phyloP scores from a whole-genome alignment of 2,888 invertebrate species.

The Platerodrilus igneus region DNA sequence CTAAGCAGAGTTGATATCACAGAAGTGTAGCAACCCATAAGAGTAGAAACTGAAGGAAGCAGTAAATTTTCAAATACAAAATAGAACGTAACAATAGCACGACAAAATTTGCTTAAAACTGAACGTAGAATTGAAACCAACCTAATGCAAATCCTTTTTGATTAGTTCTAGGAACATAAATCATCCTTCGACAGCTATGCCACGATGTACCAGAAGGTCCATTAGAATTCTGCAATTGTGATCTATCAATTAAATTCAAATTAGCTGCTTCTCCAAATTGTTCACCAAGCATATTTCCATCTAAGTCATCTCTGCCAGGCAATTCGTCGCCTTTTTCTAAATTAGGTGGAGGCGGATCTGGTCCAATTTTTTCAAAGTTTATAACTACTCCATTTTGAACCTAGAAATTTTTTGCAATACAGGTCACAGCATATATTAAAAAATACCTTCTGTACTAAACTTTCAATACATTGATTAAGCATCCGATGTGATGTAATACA shows the following conservation, averaged over 20 bases:
- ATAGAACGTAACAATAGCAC: too few relatives aligned
- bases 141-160: constrained; percentile 69
- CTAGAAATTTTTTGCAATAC: constrained; percentile 25
- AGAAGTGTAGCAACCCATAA: too few relatives aligned
- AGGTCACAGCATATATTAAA: background rate
- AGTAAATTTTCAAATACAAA: too few relatives aligned
- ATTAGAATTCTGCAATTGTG: constrained; percentile 12
- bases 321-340: constrained; percentile 50
- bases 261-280: constrained; percentile 19
- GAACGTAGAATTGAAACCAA: too few relatives aligned
- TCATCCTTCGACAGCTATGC: constrained; percentile 82
- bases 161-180: constrained; percentile 88
- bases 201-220: constrained; percentile 59
- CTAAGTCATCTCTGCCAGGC: constrained; percentile 50
- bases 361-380: constrained; percentile 93
- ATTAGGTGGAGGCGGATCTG: constrained; percentile 66
- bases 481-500: constrained; percentile 92
- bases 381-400: constrained; percentile 95
- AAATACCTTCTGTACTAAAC: constrained; percentile 82
- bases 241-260: constrained; percentile 20
- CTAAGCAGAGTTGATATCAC: too few relatives aligned
- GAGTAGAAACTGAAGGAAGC: too few relatives aligned
- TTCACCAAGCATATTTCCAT: constrained; percentile 39
- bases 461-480: constrained; percentile 94
- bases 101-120: too few relatives aligned